These are phyloP conservation scores for Scaptodrosophila latifasciaeformis DNA, from an alignment of 2,888 invertebrate species.

Conservation along the genomic window DNA sequence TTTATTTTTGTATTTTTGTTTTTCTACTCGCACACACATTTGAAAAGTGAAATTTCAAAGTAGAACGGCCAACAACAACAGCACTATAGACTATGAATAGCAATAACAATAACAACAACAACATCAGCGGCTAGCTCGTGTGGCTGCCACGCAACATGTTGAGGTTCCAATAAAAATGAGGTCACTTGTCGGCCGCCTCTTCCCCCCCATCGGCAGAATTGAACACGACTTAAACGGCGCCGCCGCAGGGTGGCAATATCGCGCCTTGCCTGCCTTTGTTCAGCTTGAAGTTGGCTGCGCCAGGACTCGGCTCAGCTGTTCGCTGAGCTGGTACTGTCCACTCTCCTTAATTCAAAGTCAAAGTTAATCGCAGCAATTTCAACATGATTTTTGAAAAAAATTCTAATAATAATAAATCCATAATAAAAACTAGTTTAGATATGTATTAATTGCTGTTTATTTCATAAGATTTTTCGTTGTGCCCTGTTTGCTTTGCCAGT, in stretches of 20 bases:
- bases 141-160: constrained; percentile 48
- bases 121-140: constrained; percentile 14
- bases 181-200: constrained; percentile 49
- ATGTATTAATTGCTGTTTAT: constrained; percentile 45
- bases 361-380: constrained; percentile 3
- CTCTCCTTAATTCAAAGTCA: too few species aligned
- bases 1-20: not conserved
- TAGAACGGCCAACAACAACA: constrained; percentile 46
- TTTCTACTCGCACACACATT: constrained; percentile 37
- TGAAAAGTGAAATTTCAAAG: constrained; percentile 64
- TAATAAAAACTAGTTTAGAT: not conserved
- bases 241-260: constrained; percentile 40
- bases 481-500: constrained; percentile 62
- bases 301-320: too few species aligned
- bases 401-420: not conserved
- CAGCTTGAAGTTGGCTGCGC: constrained; percentile 10
- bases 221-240: constrained; percentile 2
- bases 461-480: constrained; percentile 59
- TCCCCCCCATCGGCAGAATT: constrained; percentile 2
- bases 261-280: constrained; percentile 33
- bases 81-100: constrained; percentile 1
- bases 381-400: not conserved
- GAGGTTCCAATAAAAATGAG: constrained; percentile 61
- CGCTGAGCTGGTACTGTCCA: too few species aligned
- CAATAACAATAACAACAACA: constrained; percentile 32